These are phyloP conservation scores for Limnephilus rhombicus DNA, from an alignment of 2,888 invertebrate species.

Conservation along the genomic window DNA sequence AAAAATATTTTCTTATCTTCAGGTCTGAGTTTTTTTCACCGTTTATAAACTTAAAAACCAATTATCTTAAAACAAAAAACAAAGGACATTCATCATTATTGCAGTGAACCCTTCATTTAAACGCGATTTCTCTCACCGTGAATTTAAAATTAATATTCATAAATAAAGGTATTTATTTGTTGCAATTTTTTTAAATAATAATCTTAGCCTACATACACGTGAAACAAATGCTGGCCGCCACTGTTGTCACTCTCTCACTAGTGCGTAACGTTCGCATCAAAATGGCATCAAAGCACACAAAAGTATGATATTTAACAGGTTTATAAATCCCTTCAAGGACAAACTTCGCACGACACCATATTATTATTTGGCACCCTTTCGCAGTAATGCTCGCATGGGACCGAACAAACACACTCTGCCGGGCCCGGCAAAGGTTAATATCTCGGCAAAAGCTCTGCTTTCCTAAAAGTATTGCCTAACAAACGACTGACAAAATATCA, in stretches of 20 bases:
- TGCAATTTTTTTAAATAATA: too few species aligned
- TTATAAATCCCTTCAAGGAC: not conserved
- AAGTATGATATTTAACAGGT: constrained; percentile 1
- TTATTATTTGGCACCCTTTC: not conserved
- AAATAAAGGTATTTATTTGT: too few species aligned
- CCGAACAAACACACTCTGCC: not conserved
- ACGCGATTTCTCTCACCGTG: too few species aligned
- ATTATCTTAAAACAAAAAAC: too few species aligned
- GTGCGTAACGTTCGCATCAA: not conserved
- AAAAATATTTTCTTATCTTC: too few species aligned
- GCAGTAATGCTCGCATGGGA: not conserved
- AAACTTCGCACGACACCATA: not conserved
- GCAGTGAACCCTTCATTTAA: too few species aligned
- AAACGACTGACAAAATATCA: constrained; percentile 51
- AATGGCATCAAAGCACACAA: not conserved
- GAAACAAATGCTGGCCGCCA: not conserved
- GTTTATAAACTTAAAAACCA: too few species aligned
- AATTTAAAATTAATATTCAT: too few species aligned
- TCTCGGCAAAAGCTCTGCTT: constrained; percentile 16
- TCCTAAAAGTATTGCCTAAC: constrained; percentile 31
- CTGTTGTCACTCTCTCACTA: not conserved
- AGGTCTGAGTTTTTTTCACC: too few species aligned
- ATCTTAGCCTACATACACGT: too few species aligned
- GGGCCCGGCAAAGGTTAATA: constrained; percentile 13
- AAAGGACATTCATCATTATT: too few species aligned